Base-by-base conservation (phyloP, 2,888 invertebrate species). In the Melanotus villosus region DNA sequence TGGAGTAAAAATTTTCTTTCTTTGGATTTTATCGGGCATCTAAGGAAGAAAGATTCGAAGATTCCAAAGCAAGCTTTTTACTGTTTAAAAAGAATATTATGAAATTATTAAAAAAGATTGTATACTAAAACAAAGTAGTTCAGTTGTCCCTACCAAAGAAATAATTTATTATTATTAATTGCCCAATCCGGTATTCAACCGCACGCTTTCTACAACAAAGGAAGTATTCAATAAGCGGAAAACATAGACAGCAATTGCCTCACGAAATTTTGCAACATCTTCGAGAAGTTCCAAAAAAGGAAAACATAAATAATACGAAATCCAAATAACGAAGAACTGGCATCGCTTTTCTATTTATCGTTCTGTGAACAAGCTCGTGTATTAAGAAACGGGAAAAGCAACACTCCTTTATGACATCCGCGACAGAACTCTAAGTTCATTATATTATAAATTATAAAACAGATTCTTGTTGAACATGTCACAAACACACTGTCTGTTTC, bases 401-500 rank as follows among this genome's bases (percentile, higher is more conserved):
- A 72, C 73, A 72, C 73, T 71, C 73, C 70, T 70, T 73, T 67
- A 66, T 73, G 73, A 73, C 71, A 70, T 72, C 70, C 64, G 32
- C 10, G 34, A 56, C 68, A 68, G 67, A 54, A 36, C 65, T 62
- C 52, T 54, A 57, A 62, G 59, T 50, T 45, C 26, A 21, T 45
- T 57, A 56, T 70, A 72, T 62, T 68, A 64, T 41, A 32, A 69
- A 72, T 70, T 75, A 77, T 77, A 77, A 77, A 77, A 76, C 74
- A 76, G 76, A 76, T 74, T 76, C 74, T 76, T 73, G 69, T 73
- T 70, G 68, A 77, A 77, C 58, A 77, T 75, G 77, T 77, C 77
- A 77, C 73, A 65, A 75, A 72, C 77, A 77, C 73, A 72, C 72
- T 77, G 77, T 76, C 73, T 77, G 73, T 60, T 65, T 69, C 66